Percentiles rank a stretch among this genome's conserved stretches.
These are phyloP conservation scores for human DNA, from an alignment of 2,113 vertebrate genomes.

Conservation along the genomic window GRCh38 chr13:83103501-83104000, in stretches of 20 bases:
- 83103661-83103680: no score
- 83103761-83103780: not conserved
- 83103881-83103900: not conserved
- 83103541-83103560: not conserved
- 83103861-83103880: not conserved
- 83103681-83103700: no score
- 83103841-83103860: not conserved
- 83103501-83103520: not conserved
- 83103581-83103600: not conserved
- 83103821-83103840: not conserved
- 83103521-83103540: not conserved
- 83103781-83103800: not conserved
- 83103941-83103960: not conserved
- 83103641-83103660: no score
- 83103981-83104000: not conserved
- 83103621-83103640: no score
- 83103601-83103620: no score
- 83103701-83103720: not conserved
- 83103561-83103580: not conserved
- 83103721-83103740: not conserved
- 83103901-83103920: not conserved
- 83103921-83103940: not conserved
- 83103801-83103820: not conserved
- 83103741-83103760: not conserved
- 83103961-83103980: not conserved